Conservation (phyloP, 2,888 invertebrate genomes). For the Galerucella calmariensis region DNA sequence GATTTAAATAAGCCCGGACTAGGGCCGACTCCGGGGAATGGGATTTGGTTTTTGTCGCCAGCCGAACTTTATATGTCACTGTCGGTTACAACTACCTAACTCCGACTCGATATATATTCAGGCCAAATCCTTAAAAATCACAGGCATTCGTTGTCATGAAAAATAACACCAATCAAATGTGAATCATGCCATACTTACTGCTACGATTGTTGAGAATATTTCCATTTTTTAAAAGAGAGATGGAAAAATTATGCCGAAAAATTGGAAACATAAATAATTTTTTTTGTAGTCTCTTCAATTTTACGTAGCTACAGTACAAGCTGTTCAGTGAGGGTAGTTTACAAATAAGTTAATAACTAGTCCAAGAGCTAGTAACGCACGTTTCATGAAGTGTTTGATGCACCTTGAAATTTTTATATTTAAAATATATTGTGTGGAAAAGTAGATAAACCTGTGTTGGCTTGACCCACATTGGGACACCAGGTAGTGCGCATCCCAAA, state of each 20-base stretch:
- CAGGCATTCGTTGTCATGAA: constrained; percentile 50
- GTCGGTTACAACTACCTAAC: constrained; percentile 62
- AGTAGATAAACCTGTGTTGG: too few relatives aligned
- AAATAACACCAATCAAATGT: constrained; percentile 55
- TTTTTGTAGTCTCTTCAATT: too few relatives aligned
- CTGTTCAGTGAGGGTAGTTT: too few relatives aligned
- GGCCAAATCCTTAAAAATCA: constrained; percentile 56
- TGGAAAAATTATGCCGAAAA: constrained; percentile 12
- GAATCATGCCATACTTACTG: constrained; percentile 43
- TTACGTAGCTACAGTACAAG: too few relatives aligned
- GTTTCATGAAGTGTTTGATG: too few relatives aligned
- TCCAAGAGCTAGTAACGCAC: too few relatives aligned
- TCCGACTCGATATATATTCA: constrained; percentile 58
- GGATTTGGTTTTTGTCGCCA: constrained; percentile 65
- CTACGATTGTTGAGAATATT: constrained; percentile 36
- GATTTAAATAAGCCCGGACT: constrained; percentile 66
- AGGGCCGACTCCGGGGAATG: constrained; percentile 60
- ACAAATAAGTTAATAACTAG: too few relatives aligned
- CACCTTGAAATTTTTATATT: too few relatives aligned
- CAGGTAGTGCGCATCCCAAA: too few relatives aligned
- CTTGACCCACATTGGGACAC: too few relatives aligned
- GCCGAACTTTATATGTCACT: constrained; percentile 64
- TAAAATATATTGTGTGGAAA: too few relatives aligned
- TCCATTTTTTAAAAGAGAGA: constrained; percentile 27
- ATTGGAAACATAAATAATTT: too few relatives aligned